A percentile compares a stretch with the other conserved stretches of the same genome.
Conservation (phyloP, 1,140 invertebrate genomes). For the Oryzaephilus surinamensis region DNA sequence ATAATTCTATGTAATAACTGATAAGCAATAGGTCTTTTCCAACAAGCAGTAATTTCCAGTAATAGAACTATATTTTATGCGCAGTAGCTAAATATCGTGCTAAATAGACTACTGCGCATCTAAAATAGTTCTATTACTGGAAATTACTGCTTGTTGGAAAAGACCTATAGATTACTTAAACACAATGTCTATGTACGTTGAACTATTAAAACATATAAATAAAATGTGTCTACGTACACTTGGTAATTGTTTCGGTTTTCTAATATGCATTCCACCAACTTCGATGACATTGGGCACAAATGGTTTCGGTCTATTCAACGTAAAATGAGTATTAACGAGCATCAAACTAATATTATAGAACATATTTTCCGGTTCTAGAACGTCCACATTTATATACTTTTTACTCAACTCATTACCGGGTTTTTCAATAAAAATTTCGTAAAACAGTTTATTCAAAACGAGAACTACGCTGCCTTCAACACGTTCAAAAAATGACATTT, state of each 20-base stretch:
- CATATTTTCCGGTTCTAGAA: slow-evolving; percentile 35
- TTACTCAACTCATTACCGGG: no score
- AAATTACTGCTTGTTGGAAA: no score
- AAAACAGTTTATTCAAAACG: no score
- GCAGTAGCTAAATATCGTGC: not conserved
- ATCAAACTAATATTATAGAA: slow-evolving; percentile 41
- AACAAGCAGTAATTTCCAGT: no score
- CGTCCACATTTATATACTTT: no score
- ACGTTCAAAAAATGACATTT: slow-evolving; percentile 47
- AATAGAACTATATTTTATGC: not conserved
- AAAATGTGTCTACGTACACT: slow-evolving; percentile 35
- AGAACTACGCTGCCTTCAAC: no score
- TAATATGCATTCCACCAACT: slow-evolving; percentile 45
- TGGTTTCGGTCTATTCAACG: slow-evolving; percentile 39
- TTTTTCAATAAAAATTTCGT: no score
- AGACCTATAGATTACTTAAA: not conserved
- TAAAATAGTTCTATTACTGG: no score
- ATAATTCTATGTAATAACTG: no score
- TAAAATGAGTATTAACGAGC: slow-evolving; percentile 47
- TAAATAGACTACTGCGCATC: no score
- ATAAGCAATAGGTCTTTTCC: no score
- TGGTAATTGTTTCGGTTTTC: slow-evolving; percentile 41
- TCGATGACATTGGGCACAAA: slow-evolving; percentile 41
- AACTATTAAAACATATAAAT: not conserved
- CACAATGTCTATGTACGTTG: not conserved